Evolutionary conservation across 2,113 vertebrate genomes (phyloP).

Genomic region (Ranitomeya imitator): DNA sequence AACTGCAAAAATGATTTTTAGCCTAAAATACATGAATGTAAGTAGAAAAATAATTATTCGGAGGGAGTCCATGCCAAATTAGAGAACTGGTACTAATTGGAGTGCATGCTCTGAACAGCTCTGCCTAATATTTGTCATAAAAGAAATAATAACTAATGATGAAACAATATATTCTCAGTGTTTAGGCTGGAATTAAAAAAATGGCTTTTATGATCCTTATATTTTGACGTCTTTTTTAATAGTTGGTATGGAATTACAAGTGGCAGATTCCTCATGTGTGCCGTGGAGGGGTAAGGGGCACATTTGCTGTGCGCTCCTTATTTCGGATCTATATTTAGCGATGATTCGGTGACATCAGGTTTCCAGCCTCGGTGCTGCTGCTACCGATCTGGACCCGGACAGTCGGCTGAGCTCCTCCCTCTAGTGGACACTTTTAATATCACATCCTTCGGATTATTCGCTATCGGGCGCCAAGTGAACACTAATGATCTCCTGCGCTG

Average conservation of each 20-base stretch:
- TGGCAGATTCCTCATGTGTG: too few relatives aligned
- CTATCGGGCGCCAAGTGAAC: slow-evolving; percentile 17
- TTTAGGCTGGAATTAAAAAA: too few relatives aligned
- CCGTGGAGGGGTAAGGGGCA: not conserved
- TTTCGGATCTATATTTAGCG: slow-evolving; percentile 16
- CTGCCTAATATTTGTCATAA: not conserved
- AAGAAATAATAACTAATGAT: not conserved
- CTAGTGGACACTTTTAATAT: slow-evolving; percentile 12
- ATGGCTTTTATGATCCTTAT: too few relatives aligned
- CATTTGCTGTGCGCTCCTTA: not conserved
- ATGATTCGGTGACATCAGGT: slow-evolving; percentile 32
- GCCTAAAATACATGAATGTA: too few relatives aligned
- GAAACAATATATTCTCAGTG: not conserved
- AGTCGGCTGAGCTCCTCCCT: not conserved
- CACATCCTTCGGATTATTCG: not conserved
- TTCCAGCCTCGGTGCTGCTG: slow-evolving; percentile 4
- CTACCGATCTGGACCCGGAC: not conserved
- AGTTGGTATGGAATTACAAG: not conserved
- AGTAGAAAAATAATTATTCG: too few relatives aligned
- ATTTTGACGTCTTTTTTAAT: not conserved
- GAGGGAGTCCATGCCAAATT: too few relatives aligned
- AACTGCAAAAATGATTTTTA: too few relatives aligned
- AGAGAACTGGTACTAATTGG: too few relatives aligned
- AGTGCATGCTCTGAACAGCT: too few relatives aligned
- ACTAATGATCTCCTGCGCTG: slow-evolving; percentile 20